These are phyloP conservation scores for Ichneumoninae sp. DNA, from an alignment of 2,888 invertebrate species.

Conservation along the genomic window DNA sequence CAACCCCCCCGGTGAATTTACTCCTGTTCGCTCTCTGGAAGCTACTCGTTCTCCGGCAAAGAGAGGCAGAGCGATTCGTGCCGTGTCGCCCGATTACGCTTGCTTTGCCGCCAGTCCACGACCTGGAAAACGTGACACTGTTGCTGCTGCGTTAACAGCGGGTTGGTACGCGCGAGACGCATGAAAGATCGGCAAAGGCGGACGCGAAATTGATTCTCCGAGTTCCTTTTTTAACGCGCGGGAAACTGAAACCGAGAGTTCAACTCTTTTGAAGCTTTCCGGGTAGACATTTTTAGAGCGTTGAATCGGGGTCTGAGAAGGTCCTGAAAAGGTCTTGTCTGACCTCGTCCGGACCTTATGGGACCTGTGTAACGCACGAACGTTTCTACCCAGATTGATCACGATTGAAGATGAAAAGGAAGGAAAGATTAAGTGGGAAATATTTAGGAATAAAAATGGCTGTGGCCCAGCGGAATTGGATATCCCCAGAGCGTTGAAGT, in stretches of 20 bases:
- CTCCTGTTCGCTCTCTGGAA: slow-evolving; percentile 65
- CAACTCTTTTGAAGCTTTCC: background rate
- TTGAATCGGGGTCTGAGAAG: too few relatives aligned
- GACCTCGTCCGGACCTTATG: too few relatives aligned
- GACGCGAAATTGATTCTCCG: background rate
- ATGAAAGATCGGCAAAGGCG: background rate
- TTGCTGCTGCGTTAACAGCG: slow-evolving; percentile 47
- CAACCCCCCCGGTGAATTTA: slow-evolving; percentile 65
- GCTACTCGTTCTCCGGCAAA: slow-evolving; percentile 57
- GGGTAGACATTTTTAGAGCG: too few relatives aligned
- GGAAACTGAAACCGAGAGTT: background rate
- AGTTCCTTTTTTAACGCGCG: background rate
- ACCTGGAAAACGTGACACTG: slow-evolving; percentile 72
- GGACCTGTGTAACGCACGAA: too few relatives aligned
- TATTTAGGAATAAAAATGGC: background rate
- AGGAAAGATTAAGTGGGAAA: background rate
- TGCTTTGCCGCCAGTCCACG: slow-evolving; percentile 53
- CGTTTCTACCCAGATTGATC: background rate
- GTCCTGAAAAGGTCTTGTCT: too few relatives aligned
- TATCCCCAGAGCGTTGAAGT: slow-evolving; percentile 47
- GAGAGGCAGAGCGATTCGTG: slow-evolving; percentile 52
- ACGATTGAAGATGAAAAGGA: background rate
- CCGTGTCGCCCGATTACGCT: slow-evolving; percentile 69
- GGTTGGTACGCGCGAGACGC: background rate
- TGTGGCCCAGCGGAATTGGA: background rate